Evolutionary conservation across 2,113 vertebrate genomes (phyloP), one percentile per base, ranked within the genome.

Genomic region (Syngnathus typhle): DNA sequence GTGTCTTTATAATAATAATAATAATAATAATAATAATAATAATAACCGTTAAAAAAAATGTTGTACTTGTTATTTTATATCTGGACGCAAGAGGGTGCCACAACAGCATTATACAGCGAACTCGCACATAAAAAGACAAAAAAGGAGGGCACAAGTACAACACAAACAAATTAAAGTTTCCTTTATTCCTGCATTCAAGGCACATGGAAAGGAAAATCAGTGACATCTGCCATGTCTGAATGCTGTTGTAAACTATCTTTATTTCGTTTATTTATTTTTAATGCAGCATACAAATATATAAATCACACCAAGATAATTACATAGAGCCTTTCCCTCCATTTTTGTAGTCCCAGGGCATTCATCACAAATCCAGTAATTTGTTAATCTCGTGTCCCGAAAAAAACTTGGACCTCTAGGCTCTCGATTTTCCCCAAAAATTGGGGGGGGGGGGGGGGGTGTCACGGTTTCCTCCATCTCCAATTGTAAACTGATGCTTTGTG

Each of bases 71-170:
- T 62, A 21, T 80, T 2, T 39, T 36, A 9, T 41, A 21, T 12
- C 36, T 70, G 21, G 60, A 1, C 84, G 83, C 75, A 15, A 59
- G 86, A 72, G 56, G 82, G 72, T 1, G 75, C 54, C 70, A 9
- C 13, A 23, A 13, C 64, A 0, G 47, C 10, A 9, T 36, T 64
- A 61, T 15, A 36, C 1, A 59, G 36, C 18, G 7, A 38, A 6
- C 16, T 32, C 27, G 27, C 27, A 4, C 15, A 7, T 3, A 32
- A 15, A 32, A 15, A 32, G 8, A 8, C 9, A 21, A 21, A 10
- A 23, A 37, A 59, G n/a, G 49, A 19, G 49, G 19, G 21, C 9
- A 21, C 51, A 43, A 11, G 41, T 12, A 43, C 7, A 52, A 19
- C 13, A 58, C 55, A 15, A 58, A 55, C 47, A 54, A 66, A 68